Evolutionary conservation across 2,797 vertebrate species (phyloP).

Genomic region (Muscicapa striata): DNA sequence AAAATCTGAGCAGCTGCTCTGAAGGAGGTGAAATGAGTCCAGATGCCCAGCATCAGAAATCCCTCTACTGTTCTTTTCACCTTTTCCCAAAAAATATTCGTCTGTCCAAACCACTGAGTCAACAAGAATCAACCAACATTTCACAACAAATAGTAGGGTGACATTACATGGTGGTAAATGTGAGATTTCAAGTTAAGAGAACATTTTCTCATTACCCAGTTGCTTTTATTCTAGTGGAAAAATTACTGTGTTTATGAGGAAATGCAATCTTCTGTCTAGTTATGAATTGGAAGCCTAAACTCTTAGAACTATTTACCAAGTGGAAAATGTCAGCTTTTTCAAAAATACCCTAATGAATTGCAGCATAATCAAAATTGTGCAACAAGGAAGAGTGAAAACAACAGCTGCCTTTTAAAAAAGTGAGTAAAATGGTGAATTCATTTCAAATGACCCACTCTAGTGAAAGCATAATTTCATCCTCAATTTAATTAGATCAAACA

Average conservation of each 20-base stretch:
- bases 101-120: background rate
- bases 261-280: background rate
- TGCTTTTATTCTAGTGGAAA: background rate
- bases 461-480: background rate
- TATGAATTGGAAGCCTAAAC: background rate
- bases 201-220: background rate
- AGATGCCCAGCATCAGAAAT: background rate
- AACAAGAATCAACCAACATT: background rate
- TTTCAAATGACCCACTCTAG: background rate
- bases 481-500: conserved; percentile 8
- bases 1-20: background rate
- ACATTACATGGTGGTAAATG: background rate
- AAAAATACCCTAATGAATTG: background rate
- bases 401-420: background rate
- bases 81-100: background rate
- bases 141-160: background rate
- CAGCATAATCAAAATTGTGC: background rate
- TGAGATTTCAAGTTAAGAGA: background rate
- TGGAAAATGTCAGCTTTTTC: background rate
- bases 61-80: background rate
- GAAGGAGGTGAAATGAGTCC: fast-evolving
- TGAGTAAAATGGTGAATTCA: background rate
- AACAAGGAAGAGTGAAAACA: background rate
- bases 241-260: background rate
- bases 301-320: background rate